Base-by-base conservation (phyloP, 1,140 invertebrate genomes). In the Rhynchophorus ferrugineus region DNA sequence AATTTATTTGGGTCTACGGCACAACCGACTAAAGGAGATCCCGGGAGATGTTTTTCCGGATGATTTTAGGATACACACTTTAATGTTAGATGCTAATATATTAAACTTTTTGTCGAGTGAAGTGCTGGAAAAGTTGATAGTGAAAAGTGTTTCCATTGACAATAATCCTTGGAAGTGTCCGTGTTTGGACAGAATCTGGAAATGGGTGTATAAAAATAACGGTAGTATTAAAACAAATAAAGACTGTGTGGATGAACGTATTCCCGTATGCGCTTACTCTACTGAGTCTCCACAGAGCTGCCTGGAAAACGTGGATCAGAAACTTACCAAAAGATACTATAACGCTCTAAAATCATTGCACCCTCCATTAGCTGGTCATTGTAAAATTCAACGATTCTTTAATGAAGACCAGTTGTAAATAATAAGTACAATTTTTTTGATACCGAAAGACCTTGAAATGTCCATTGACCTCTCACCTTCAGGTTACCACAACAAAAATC, bases 131-230 rank as follows among this genome's bases (percentile, higher is more conserved):
- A 56, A 56, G 22, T 16, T 58, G 7, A 11, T 44, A 2, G 53
- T 51, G 6, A 50, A 51, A 33, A 34, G 51, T 29, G 11, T 58
- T 6, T 37, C 35, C 1, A 2, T 58, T 9, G 36, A 58, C 37
- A 38, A 34, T 9, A 58, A 58, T 49, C 57, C 57, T 22, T 58
- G 57, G 57, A 51, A 46, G 17, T 58, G 57, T 44, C 48, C 52
- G 1, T 58, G 53, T 38, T 35, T 58, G 14, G 47, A 51, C 3
- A 37, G 38, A 16, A 58, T 58, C 17, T 13, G 45, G 18, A 38
- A 43, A 19, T 58, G 57, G 57, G 5, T 58, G 5, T 37, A 18
- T 37, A 47, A 14, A 2, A 44, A 13, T 3, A 58, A 58, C 24
- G 44, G 22, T 29, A 56, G 22, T 14, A 22, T 51, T 13, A 45